Evolutionary conservation across 2,797 vertebrate species (phyloP), one percentile per base, ranked within the genome.

Genomic region (Pelochelys cantorii): DNA sequence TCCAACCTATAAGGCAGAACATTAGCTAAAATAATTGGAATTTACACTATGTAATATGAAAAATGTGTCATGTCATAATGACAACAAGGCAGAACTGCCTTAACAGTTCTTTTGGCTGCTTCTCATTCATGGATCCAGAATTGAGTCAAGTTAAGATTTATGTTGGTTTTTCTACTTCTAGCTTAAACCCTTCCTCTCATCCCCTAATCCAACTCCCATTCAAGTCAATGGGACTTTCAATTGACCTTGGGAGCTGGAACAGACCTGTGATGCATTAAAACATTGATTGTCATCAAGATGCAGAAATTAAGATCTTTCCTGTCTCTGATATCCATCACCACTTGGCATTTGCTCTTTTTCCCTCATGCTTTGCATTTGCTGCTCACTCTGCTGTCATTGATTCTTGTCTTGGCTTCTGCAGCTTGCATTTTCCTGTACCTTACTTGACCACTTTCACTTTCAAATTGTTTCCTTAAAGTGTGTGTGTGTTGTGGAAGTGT

Each of bases 341-440:
- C 34, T 71, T 71, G 68, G 37, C 93, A 88, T 87, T 83, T 68
- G 54, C 92, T 94, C 68, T 37, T 22, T 77, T 94, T 89, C 89
- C 83, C 90, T 90, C 90, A 91, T 91, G 87, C 94, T 95, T 56
- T 34, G 52, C 8, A 4, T 65, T 85, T 94, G 34, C 62, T 79
- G 84, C 83, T 94, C 90, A 88, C 92, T 93, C 86, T 88, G 0
- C 84, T 95, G 92, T 84, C 95, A 93, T 95, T 90, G 94, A 96
- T 94, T 89, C 55, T 95, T 95, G 54, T 95, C 91, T 95, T 59
- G 0, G 89, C 91, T 95, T 96, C 92, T 96, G 92, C 93, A 96
- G 96, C 95, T 81, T 93, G 90, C 87, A 94, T 93, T 96, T 94
- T 94, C 85, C 92, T 93, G 95, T 91, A 79, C 91, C 96, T 59